Evolutionary conservation across 2,113 vertebrate species (phyloP), one percentile per base, ranked within the genome.

Genomic region (Lasiurus borealis): DNA sequence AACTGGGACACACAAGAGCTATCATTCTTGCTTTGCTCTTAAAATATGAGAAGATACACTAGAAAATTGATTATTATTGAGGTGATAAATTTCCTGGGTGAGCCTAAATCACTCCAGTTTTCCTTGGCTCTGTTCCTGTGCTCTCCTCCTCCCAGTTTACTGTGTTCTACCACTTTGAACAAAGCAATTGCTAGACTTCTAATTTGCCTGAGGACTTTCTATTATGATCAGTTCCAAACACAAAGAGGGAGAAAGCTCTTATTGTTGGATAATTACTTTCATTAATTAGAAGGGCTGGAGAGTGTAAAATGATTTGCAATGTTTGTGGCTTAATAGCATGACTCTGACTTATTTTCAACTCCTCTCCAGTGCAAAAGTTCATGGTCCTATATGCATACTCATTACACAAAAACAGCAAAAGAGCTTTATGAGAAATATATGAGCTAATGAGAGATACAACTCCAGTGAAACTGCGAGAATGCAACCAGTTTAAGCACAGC

Each of bases 221-320:
- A 93, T 77, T 94, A 91, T 93, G 75, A 94, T 96, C 89, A 73
- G 71, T 89, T 89, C 40, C 75, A 95, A 92, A 91, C 50, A 90
- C 69, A 80, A 94, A 0, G 12, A 64, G n/a, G 57, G 71, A 96
- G 77, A 94, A 83, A 83, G 11, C 66, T 89, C n/a, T 97, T 90
- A 92, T 87, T 93, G 25, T 68, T 95, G 1, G 59, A 40, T 94
- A 87, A 92, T 98, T 96, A 94, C 97, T 97, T 98, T 96, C 76
- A 85, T 64, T 95, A 96, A 96, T 96, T 95, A 96, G 90, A 78
- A 87, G n/a, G 75, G 29, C 72, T 72, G 77, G 46, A 69, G 92
- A 97, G 29, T 89, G 71, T 88, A 48, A 96, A 97, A 86, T 85
- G 93, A 90, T 73, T 96, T 93, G 76, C 54, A 88, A 78, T 90